Evolutionary conservation across 2,113 vertebrate genomes (phyloP).

Genomic region (Abramis brama): DNA sequence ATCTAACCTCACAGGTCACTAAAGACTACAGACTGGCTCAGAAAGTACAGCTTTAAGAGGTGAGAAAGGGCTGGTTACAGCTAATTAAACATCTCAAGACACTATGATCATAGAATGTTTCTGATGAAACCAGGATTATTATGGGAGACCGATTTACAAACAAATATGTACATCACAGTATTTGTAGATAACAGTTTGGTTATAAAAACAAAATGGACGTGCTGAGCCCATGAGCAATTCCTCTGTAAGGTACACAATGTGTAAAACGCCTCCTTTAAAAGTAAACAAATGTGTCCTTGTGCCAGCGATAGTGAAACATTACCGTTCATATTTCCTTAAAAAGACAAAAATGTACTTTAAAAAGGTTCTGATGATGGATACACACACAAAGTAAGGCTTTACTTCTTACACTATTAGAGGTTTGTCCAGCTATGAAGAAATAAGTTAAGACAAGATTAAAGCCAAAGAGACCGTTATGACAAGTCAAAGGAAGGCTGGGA

Average conservation of each 20-base stretch:
- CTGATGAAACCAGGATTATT: not conserved
- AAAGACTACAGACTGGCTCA: slow-evolving; percentile 14
- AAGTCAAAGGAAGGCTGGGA: not conserved
- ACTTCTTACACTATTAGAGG: slow-evolving; percentile 24
- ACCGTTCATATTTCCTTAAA: not conserved
- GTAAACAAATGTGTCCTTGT: slow-evolving; percentile 24
- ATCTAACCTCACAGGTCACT: slow-evolving; percentile 15
- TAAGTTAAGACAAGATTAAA: slow-evolving; percentile 6
- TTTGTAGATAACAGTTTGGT: not conserved
- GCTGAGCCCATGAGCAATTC: slow-evolving; percentile 1
- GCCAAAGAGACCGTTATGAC: not conserved
- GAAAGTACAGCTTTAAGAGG: slow-evolving; percentile 12
- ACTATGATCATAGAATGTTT: not conserved
- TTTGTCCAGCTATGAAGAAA: slow-evolving; percentile 1
- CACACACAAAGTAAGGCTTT: slow-evolving; percentile 18
- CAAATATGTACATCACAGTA: slow-evolving; percentile 30
- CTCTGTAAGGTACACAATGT: slow-evolving; percentile 1
- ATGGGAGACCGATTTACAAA: slow-evolving; percentile 10
- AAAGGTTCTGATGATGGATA: not conserved
- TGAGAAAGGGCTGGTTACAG: not conserved
- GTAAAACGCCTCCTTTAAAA: not conserved
- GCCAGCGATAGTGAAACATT: not conserved
- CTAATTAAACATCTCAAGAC: not conserved
- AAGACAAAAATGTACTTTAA: slow-evolving; percentile 10
- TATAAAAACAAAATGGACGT: not conserved